Conservation (phyloP, 2,888 invertebrate species). For the Drosophila nr. fundita region DNA sequence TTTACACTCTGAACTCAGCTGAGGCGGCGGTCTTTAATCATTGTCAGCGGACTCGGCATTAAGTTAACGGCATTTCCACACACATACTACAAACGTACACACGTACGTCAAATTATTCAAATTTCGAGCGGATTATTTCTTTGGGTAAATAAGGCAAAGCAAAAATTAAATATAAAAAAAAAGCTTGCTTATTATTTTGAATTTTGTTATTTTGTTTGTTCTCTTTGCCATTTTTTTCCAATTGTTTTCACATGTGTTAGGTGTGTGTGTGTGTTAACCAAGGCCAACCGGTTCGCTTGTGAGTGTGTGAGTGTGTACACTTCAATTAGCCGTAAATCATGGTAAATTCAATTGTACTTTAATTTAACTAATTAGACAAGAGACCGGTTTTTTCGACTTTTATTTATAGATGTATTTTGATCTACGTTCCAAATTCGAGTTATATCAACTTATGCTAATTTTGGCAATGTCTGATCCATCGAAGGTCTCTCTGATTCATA, state of each 20-base stretch:
- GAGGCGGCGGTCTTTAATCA: constrained; percentile 10
- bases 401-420: constrained; percentile 3
- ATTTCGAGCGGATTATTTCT: constrained; percentile 33
- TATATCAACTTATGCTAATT: neutral
- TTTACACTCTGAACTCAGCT: constrained; percentile 36
- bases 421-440: neutral
- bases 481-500: constrained; percentile 42
- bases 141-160: constrained; percentile 29
- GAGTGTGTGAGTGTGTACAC: constrained; percentile 11
- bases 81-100: neutral
- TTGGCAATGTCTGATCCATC: neutral
- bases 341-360: constrained; percentile 15
- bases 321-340: constrained; percentile 24
- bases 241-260: constrained; percentile 22
- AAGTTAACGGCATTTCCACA: constrained; percentile 10
- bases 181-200: constrained; percentile 19
- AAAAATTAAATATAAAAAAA: neutral
- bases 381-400: constrained; percentile 10
- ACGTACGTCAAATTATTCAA: constrained; percentile 8
- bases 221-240: constrained; percentile 21
- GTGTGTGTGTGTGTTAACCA: constrained; percentile 29
- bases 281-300: constrained; percentile 56
- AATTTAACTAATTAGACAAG: constrained; percentile 39
- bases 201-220: constrained; percentile 12
- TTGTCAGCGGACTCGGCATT: neutral